phyloP scores from a whole-genome alignment of 2,888 invertebrate genomes.

The Xanthorhoe spadicearia region DNA sequence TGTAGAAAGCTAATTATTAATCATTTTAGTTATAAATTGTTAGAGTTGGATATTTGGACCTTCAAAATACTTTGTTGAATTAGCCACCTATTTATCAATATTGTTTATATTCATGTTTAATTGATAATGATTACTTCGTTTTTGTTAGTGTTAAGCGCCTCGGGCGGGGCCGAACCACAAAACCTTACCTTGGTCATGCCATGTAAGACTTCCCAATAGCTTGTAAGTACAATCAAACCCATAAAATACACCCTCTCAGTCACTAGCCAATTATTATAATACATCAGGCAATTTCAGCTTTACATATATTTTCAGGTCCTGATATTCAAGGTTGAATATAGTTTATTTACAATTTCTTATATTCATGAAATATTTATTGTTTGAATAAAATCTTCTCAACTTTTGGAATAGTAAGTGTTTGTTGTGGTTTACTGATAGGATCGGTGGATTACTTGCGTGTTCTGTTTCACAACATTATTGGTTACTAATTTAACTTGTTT shows the following conservation, averaged over 20 bases:
- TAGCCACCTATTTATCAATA: no score
- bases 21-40: no score
- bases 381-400: constrained; percentile 8
- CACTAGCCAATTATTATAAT: not conserved
- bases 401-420: not conserved
- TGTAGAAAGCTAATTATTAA: no score
- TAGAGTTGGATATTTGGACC: no score
- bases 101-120: no score
- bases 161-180: not conserved
- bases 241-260: not conserved
- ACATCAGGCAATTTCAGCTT: not conserved
- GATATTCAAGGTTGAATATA: constrained; percentile 30
- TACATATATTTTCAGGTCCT: constrained; percentile 17
- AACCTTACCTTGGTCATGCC: not conserved
- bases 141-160: not conserved
- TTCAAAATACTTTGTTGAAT: no score
- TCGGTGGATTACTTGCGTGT: constrained; percentile 12
- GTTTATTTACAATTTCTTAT: constrained; percentile 18
- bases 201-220: not conserved
- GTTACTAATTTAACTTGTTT: constrained; percentile 2
- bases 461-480: constrained; percentile 13
- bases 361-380: constrained; percentile 22
- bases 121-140: not conserved
- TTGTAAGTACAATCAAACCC: not conserved
- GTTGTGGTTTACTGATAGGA: constrained; percentile 7